These are phyloP conservation scores for Ephydatia muelleri DNA, from an alignment of 37 sponge, comb jelly and placozoan species.

Conservation along the genomic window DNA sequence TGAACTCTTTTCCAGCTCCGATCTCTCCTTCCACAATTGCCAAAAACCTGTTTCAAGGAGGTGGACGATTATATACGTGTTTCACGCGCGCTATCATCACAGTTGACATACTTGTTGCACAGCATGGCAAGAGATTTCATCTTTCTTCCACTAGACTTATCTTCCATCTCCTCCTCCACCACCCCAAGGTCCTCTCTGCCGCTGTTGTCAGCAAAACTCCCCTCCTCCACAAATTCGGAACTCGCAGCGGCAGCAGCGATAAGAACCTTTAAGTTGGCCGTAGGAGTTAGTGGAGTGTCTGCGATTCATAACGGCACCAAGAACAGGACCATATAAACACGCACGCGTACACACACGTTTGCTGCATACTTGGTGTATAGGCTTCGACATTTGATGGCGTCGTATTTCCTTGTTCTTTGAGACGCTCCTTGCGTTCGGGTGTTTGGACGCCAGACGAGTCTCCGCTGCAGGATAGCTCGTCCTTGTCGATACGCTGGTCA, in stretches of 20 bases:
- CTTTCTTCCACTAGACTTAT: slow-evolving; percentile 52
- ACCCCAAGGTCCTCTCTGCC: slow-evolving; percentile 10
- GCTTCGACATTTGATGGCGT: neutral
- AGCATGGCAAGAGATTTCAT: slow-evolving; percentile 80
- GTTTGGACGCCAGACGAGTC: neutral
- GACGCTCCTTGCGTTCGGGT: neutral
- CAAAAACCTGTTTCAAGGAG: slow-evolving; percentile 55
- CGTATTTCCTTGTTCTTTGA: neutral
- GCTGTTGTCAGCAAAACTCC: neutral
- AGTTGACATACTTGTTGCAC: slow-evolving; percentile 60
- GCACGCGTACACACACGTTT: neutral
- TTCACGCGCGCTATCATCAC: neutral
- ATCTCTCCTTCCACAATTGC: slow-evolving; percentile 59
- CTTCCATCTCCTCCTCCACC: slow-evolving; percentile 19
- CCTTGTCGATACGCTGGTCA: neutral
- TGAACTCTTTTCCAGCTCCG: slow-evolving; percentile 62
- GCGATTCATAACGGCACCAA: neutral
- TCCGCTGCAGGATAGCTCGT: neutral
- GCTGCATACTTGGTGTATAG: neutral
- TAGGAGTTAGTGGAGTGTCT: slow-evolving; percentile 82
- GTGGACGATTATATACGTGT: neutral
- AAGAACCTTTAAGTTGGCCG: slow-evolving; percentile 86
- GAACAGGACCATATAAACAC: slow-evolving; percentile 8
- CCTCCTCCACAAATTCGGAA: neutral
- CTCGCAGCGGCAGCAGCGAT: slow-evolving; percentile 72